A percentile compares a stretch with the other conserved stretches of the same genome.
Evolutionary conservation across 2,113 vertebrate species (phyloP).

Genomic region (Pelecanoides urinatrix): DNA sequence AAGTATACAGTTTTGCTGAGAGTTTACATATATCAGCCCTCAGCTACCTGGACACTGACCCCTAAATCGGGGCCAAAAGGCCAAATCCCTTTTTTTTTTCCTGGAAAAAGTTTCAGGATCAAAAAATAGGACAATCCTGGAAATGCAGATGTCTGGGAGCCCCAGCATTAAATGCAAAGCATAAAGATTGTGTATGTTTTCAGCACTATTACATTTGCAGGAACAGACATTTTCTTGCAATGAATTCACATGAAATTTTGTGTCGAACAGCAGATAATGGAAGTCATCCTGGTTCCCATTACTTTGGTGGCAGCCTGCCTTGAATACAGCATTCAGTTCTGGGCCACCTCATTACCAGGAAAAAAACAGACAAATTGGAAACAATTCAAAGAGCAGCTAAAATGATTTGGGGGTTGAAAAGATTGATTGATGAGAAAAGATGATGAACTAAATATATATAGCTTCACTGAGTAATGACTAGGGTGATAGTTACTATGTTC

Average conservation of each 20-base stretch:
- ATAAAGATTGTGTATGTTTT: neutral
- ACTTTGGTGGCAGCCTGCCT: constrained; percentile 24
- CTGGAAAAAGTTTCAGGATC: neutral
- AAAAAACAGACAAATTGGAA: constrained; percentile 10
- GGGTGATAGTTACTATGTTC: neutral
- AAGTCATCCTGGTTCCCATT: constrained; percentile 20
- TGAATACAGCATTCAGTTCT: constrained; percentile 21
- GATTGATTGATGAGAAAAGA: constrained; percentile 44
- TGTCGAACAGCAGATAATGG: constrained; percentile 40
- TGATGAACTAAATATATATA: constrained; percentile 37
- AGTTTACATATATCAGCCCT: neutral
- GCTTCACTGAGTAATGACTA: constrained; percentile 29
- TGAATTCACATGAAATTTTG: neutral
- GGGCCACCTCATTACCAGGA: constrained; percentile 30
- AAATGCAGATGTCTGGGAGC: neutral
- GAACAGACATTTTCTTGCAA: neutral
- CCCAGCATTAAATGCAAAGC: neutral
- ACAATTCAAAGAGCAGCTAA: constrained; percentile 35
- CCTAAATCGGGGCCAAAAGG: neutral
- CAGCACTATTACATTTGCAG: neutral
- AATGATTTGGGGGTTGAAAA: constrained; percentile 48
- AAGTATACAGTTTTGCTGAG: neutral
- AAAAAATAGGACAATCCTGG: neutral
- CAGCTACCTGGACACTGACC: neutral
- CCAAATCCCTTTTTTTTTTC: neutral